Conservation (phyloP, 2,797 vertebrate genomes). For the Rhincodon typus region DNA sequence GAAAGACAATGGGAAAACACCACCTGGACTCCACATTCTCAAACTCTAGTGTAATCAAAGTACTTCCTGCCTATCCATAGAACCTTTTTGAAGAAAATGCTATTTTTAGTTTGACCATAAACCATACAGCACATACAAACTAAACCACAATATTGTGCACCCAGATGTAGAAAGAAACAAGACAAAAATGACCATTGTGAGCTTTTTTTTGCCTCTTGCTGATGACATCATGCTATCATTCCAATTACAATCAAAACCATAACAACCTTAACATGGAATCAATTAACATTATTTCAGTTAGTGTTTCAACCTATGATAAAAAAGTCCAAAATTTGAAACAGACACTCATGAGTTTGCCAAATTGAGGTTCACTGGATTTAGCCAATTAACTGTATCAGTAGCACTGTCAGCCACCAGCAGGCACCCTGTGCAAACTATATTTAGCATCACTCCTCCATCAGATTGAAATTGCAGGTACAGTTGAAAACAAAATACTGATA, state of each 20-base stretch:
- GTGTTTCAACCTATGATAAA: conserved; percentile 18
- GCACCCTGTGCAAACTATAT: neutral
- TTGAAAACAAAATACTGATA: neutral
- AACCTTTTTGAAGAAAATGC: conserved; percentile 58
- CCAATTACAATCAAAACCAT: conserved; percentile 57
- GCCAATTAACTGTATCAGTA: conserved; percentile 31
- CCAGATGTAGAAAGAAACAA: conserved; percentile 54
- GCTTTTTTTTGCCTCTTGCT: conserved; percentile 36
- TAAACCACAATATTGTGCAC: conserved; percentile 54
- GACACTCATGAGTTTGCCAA: conserved; percentile 29
- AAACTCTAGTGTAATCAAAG: conserved; percentile 66
- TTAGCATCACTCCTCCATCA: neutral
- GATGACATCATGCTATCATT: conserved; percentile 63
- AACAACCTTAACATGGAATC: conserved; percentile 48
- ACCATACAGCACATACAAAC: conserved; percentile 51
- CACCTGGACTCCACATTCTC: conserved; percentile 72
- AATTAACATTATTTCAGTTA: conserved; percentile 34
- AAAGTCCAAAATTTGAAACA: conserved; percentile 13
- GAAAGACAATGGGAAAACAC: conserved; percentile 55
- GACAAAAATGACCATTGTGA: conserved; percentile 45
- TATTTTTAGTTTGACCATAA: conserved; percentile 66
- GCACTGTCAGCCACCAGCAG: conserved; percentile 9
- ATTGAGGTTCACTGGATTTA: conserved; percentile 30
- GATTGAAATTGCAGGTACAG: neutral
- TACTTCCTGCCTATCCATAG: conserved; percentile 66